Conservation (phyloP, 2,113 vertebrate genomes). For the Cacatua alba region DNA sequence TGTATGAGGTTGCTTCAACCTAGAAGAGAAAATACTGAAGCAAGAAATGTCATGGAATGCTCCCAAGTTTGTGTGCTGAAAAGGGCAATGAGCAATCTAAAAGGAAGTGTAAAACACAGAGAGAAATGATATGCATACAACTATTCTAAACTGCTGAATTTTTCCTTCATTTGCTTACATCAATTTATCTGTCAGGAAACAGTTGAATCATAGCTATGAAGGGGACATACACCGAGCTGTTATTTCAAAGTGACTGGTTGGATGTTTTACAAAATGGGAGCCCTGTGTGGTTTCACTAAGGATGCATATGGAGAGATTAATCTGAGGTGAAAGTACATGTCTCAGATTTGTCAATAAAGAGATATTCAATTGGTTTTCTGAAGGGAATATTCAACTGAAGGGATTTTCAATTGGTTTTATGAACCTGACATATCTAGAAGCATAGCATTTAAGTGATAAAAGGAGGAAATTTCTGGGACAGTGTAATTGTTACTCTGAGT, state of each 20-base stretch:
- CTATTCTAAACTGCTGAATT: background rate
- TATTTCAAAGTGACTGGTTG: conserved; percentile 1
- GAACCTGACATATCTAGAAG: background rate
- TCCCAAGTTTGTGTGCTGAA: background rate
- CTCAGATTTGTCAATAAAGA: background rate
- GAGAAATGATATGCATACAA: background rate
- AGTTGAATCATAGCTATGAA: background rate
- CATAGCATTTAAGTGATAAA: background rate
- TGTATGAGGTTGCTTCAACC: background rate
- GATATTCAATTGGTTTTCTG: background rate
- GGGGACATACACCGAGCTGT: background rate
- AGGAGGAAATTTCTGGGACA: background rate
- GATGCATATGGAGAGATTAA: background rate
- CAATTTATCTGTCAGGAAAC: conserved; percentile 25
- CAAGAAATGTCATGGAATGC: background rate
- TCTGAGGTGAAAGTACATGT: background rate
- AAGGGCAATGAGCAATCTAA: background rate
- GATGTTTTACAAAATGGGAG: conserved; percentile 20
- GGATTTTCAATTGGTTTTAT: background rate
- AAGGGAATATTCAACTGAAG: background rate
- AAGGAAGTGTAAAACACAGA: background rate
- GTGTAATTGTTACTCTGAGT: background rate
- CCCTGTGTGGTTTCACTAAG: background rate
- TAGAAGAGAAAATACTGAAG: background rate
- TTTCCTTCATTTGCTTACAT: background rate